Evolutionary conservation across 64 coral and sea anemone genomes (phyloP), one percentile per base, ranked within the genome.

Genomic region (Anthopleura sola): DNA sequence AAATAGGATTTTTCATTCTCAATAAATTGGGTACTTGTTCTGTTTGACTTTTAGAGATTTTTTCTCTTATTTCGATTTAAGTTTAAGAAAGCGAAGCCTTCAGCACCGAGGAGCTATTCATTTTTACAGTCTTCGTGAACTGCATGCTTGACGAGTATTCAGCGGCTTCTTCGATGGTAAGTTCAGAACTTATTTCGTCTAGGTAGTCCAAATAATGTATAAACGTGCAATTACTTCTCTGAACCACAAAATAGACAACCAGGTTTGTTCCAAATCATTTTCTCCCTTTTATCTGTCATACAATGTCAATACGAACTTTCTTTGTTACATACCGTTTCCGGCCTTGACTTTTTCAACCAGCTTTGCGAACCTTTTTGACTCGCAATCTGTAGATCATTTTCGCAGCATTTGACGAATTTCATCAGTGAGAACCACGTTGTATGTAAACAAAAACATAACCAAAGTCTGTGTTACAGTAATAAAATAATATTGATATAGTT

Each of bases 251-350:
- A 28, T 32, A 71, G 66, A 71, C 66, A 71, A 71, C 66, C 11
- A 34, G 66, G 66, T 71, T 68, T 71, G 66, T 34, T 31, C 14
- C 23, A 36, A 36, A 71, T 36, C 29, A 0, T 71, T 34, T 15
- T 36, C 15, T 34, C 28, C 29, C 66, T 36, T 71, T 29, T 71
- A 71, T 36, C 66, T 71, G 66, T 71, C 66, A 71, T 32, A 71
- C 1, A 34, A 71, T 71, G 66, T 71, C 66, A 71, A 71, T 34
- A 71, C 24, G 28, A 32, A 71, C 12, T 71, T 34, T 71, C 66
- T 71, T 71, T 71, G 66, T 16, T 71, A 71, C 66, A 13, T 32
- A 71, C 66, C 66, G 66, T 71, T 32, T 71, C 66, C 66, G 66
- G 24, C 28, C 21, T 62, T 26, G 66, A 34, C 14, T 71, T 71